Evolutionary conservation across 1,140 invertebrate species (phyloP).

Genomic region (Drosophila bocki): DNA sequence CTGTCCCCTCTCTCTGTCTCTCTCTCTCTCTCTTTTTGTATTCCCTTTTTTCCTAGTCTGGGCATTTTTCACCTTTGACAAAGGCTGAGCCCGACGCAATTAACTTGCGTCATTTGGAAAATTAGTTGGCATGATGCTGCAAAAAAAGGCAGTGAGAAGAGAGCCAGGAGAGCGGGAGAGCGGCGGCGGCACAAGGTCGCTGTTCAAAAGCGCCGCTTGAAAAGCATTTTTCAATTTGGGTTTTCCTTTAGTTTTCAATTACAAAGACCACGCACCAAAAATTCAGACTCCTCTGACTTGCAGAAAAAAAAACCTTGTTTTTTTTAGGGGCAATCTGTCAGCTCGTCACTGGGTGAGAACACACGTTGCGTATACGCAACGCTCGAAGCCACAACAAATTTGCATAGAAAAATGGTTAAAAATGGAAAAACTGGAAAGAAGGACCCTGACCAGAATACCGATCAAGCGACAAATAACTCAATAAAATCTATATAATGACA

Average conservation of each 20-base stretch:
- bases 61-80: conserved; percentile 77
- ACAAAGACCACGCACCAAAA: conserved; percentile 60
- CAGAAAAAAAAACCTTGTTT: conserved; percentile 23
- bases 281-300: conserved; percentile 54
- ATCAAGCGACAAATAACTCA: conserved; percentile 15
- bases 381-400: conserved; percentile 23
- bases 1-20: conserved; percentile 17
- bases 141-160: conserved; percentile 34
- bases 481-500: not conserved
- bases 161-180: not conserved
- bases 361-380: conserved; percentile 59
- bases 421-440: conserved; percentile 24
- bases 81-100: conserved; percentile 61
- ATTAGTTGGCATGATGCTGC: conserved; percentile 80
- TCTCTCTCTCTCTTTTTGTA: not conserved
- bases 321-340: conserved; percentile 15
- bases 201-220: conserved; percentile 65
- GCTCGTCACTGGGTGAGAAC: conserved; percentile 26
- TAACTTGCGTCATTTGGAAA: conserved; percentile 81
- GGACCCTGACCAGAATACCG: conserved; percentile 38
- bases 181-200: conserved; percentile 58
- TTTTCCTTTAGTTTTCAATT: conserved; percentile 51
- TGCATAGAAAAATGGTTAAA: conserved; percentile 39
- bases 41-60: conserved; percentile 31
- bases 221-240: conserved; percentile 62